Conservation (phyloP, 2,888 invertebrate genomes). For the Ormyrus pomaceus region DNA sequence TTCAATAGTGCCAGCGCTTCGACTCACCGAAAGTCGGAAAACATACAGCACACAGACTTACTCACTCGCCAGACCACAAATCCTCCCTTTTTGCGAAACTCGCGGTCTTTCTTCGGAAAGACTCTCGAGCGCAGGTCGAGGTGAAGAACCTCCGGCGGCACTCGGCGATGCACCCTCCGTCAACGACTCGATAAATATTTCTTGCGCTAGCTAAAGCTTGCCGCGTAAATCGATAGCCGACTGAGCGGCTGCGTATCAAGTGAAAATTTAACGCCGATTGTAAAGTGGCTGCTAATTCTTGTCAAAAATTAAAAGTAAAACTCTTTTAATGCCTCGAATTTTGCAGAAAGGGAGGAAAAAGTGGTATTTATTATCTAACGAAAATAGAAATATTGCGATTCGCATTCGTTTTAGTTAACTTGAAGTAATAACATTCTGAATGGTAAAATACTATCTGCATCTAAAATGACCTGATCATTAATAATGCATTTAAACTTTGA, state of each 20-base stretch:
- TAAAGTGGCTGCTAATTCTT: too few species aligned
- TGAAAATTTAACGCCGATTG: too few species aligned
- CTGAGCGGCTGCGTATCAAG: not conserved
- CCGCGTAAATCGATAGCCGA: slow-evolving; percentile 8
- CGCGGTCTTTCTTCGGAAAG: not conserved
- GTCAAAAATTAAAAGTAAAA: too few species aligned
- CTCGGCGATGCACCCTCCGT: slow-evolving; percentile 38
- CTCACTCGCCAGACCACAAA: not conserved
- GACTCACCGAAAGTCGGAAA: too few species aligned
- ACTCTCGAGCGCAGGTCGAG: slow-evolving; percentile 6
- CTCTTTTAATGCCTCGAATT: too few species aligned
- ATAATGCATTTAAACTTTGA: not conserved
- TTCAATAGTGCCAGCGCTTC: too few species aligned
- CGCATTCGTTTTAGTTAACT: too few species aligned
- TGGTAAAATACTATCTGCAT: too few species aligned
- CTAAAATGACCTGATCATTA: not conserved
- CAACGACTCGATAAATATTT: slow-evolving; percentile 47
- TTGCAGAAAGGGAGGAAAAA: too few species aligned
- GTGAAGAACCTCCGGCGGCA: slow-evolving; percentile 38
- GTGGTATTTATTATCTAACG: too few species aligned
- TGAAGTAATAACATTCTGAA: too few species aligned
- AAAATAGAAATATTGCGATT: too few species aligned
- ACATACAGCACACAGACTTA: not conserved
- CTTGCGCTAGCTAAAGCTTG: slow-evolving; percentile 17
- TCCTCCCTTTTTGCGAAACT: not conserved